Evolutionary conservation across 2,888 invertebrate genomes (phyloP).

Genomic region (Myathropa florea): DNA sequence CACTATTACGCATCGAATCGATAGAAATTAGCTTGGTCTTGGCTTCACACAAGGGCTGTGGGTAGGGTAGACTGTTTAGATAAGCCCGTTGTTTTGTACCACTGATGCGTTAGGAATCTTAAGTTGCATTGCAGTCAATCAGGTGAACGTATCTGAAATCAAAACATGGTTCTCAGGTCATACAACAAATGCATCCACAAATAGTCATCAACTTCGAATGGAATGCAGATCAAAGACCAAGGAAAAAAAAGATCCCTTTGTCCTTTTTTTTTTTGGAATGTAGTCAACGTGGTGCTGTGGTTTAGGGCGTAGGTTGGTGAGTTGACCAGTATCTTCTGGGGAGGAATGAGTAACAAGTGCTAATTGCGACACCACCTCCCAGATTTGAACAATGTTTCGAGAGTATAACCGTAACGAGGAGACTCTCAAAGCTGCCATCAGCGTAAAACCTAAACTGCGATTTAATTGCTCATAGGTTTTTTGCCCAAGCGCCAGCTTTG

Average conservation of each 20-base stretch:
- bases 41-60: background rate
- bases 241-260: background rate
- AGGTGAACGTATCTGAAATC: background rate
- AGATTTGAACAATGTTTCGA: too few species aligned
- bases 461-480: too few species aligned
- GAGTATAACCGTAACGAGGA: too few species aligned
- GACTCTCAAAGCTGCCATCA: too few species aligned
- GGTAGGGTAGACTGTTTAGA: background rate
- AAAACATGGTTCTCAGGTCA: background rate
- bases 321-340: too few species aligned
- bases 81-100: background rate
- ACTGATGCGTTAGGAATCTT: background rate
- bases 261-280: background rate
- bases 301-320: background rate
- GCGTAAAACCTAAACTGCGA: too few species aligned
- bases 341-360: too few species aligned
- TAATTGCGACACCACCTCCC: too few species aligned
- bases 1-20: slow-evolving; percentile 5
- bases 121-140: background rate
- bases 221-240: background rate
- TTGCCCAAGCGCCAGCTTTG: too few species aligned
- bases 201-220: background rate
- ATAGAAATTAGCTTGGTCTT: background rate
- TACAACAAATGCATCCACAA: background rate
- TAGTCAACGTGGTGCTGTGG: background rate